These are phyloP conservation scores for Hycleus phaleratus DNA, from an alignment of 1,140 invertebrate species.

Conservation along the genomic window DNA sequence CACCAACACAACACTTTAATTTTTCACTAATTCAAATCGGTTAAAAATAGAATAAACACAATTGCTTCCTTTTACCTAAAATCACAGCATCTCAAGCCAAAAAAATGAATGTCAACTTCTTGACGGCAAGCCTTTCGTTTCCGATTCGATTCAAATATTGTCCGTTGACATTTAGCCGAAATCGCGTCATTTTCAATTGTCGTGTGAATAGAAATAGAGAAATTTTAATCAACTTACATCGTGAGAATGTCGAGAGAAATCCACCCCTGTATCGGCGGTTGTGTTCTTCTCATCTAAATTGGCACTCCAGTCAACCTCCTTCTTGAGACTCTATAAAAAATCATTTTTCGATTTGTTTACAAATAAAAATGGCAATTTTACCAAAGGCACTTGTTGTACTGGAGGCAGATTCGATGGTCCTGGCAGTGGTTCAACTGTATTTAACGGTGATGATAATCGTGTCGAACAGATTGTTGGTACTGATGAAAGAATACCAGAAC, in stretches of 20 bases:
- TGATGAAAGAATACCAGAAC: constrained; percentile 4
- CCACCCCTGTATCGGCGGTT: constrained; percentile 62
- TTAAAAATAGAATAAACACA: too few relatives aligned
- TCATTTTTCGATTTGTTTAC: not conserved
- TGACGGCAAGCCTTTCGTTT: constrained; percentile 52
- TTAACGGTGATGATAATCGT: constrained; percentile 55
- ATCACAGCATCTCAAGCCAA: constrained; percentile 42
- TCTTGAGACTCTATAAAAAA: constrained; percentile 69
- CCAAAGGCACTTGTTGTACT: constrained; percentile 78
- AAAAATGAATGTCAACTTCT: constrained; percentile 82
- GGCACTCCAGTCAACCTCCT: constrained; percentile 80
- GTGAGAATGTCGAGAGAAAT: constrained; percentile 64
- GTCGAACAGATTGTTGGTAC: constrained; percentile 28
- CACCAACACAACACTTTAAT: too few relatives aligned
- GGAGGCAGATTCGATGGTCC: constrained; percentile 71
- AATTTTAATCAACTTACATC: constrained; percentile 57
- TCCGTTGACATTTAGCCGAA: not conserved
- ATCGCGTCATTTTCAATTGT: too few relatives aligned
- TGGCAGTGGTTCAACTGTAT: constrained; percentile 55
- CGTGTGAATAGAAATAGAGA: not conserved
- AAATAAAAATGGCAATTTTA: constrained; percentile 42
- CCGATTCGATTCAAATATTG: not conserved
- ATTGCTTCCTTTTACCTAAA: too few relatives aligned
- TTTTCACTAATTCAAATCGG: too few relatives aligned
- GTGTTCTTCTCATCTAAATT: constrained; percentile 67